phyloP scores from a whole-genome alignment of 1,140 invertebrate species.

The Aleiodes sp. region DNA sequence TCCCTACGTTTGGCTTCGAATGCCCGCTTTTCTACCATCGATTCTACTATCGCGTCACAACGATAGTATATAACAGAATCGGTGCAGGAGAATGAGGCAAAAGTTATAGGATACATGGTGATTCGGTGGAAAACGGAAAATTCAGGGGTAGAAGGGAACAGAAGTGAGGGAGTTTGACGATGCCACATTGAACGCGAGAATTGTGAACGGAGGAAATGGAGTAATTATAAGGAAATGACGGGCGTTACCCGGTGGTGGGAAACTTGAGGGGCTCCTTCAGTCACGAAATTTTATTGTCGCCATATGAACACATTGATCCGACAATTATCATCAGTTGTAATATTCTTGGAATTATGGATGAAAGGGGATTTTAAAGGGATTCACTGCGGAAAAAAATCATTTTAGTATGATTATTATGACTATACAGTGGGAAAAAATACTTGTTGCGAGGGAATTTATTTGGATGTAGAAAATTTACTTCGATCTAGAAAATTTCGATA shows the following conservation, averaged over 20 bases:
- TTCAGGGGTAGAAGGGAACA: background rate
- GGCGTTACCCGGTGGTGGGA: constrained; percentile 57
- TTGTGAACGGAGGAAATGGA: constrained; percentile 53
- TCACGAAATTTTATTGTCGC: constrained; percentile 27
- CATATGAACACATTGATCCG: background rate
- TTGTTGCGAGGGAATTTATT: no score
- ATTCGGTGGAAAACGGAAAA: background rate
- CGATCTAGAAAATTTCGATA: no score
- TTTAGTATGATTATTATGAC: no score
- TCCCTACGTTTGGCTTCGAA: constrained; percentile 34
- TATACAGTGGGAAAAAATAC: no score
- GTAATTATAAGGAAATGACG: constrained; percentile 63
- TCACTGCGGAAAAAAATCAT: no score
- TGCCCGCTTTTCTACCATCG: constrained; percentile 52
- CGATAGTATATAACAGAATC: constrained; percentile 25
- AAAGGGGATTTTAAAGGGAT: background rate
- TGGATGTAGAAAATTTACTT: no score
- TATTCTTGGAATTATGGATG: background rate
- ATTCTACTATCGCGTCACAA: constrained; percentile 42
- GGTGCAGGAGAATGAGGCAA: constrained; percentile 4
- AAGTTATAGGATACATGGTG: background rate
- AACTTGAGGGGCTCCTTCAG: constrained; percentile 25
- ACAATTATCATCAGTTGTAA: background rate
- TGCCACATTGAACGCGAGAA: constrained; percentile 4
- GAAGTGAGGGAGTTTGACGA: background rate